Percentiles rank a stretch among this genome's conserved stretches.
phyloP scores from a whole-genome alignment of 2,888 invertebrate genomes.

The Pyrrhia umbra region DNA sequence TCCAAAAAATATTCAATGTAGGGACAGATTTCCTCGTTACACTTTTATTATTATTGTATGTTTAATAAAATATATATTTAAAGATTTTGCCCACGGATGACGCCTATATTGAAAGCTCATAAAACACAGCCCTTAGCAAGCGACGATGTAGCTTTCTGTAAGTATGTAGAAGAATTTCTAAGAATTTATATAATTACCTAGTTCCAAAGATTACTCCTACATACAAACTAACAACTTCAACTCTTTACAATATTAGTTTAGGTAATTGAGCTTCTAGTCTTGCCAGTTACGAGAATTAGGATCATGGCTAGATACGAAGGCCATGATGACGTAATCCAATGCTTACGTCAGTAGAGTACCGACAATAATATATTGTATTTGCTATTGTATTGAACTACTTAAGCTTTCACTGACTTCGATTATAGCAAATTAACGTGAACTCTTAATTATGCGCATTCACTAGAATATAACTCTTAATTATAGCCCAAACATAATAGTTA shows the following conservation, averaged over 20 bases:
- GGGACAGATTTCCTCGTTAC: no score
- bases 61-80: no score
- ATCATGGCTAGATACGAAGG: background rate
- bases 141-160: no score
- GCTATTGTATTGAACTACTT: background rate
- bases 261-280: background rate
- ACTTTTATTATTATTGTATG: no score
- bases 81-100: no score
- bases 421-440: background rate
- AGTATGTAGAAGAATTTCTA: no score
- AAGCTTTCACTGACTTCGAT: background rate
- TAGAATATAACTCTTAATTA: no score
- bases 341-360: background rate
- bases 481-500: no score
- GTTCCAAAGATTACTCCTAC: background rate
- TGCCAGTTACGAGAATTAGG: background rate
- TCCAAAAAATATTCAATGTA: no score
- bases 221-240: background rate
- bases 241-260: background rate
- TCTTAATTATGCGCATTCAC: background rate
- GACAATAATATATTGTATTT: background rate
- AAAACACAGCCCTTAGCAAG: no score
- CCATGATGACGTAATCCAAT: background rate
- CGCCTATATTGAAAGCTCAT: no score
- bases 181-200: no score